Conservation (phyloP, 1,140 invertebrate species). For the Zaprionus camerounensis region DNA sequence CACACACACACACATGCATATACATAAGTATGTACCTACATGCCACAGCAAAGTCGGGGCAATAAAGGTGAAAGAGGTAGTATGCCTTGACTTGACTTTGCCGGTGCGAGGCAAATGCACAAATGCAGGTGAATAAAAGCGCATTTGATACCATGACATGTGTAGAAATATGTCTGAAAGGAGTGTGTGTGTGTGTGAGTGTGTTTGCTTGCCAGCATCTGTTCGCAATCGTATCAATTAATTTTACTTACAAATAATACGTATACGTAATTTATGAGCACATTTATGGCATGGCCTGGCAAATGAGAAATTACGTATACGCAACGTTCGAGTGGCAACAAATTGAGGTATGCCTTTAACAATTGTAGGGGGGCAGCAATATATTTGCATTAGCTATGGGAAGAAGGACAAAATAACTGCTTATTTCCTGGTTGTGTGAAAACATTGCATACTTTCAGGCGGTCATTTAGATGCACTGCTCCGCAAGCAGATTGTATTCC, state of each 20-base stretch:
- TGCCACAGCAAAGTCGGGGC: conserved; percentile 30
- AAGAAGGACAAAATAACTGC: no score
- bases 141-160: conserved; percentile 27
- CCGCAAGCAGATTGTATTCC: no score
- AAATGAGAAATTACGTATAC: conserved; percentile 29
- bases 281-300: conserved; percentile 22
- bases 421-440: neutral
- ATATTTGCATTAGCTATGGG: neutral
- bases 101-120: conserved; percentile 34
- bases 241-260: conserved; percentile 64
- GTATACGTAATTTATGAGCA: conserved; percentile 60
- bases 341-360: neutral
- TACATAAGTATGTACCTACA: neutral
- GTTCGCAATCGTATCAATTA: conserved; percentile 25
- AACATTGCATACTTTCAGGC: neutral
- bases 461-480: neutral
- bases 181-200: conserved; percentile 12
- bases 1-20: conserved; percentile 31
- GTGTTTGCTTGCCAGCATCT: conserved; percentile 23
- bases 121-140: conserved; percentile 20
- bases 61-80: conserved; percentile 41
- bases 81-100: conserved; percentile 59
- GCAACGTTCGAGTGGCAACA: conserved; percentile 7
- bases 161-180: conserved; percentile 8
- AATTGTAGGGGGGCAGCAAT: neutral